These are phyloP conservation scores for Camponotus fellah DNA, from an alignment of 2,888 invertebrate species.

Conservation along the genomic window DNA sequence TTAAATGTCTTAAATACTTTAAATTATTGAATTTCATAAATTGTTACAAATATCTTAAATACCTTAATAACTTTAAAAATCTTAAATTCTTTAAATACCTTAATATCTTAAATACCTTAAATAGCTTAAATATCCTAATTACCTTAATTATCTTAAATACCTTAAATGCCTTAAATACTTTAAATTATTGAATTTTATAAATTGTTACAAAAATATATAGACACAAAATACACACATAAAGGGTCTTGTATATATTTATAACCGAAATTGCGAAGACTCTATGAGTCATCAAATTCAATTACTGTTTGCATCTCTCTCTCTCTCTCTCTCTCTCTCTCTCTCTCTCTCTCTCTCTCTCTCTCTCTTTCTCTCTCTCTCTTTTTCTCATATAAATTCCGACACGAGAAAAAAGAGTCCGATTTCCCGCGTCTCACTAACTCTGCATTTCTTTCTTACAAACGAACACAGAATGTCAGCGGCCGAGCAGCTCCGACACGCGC, in stretches of 20 bases:
- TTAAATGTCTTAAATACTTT: too few species aligned
- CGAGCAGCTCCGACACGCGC: conserved; percentile 88
- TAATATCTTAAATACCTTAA: too few species aligned
- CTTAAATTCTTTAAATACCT: too few species aligned
- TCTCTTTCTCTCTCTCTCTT: not conserved
- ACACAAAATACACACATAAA: not conserved
- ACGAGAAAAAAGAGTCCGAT: conserved; percentile 31
- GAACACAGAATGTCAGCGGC: conserved; percentile 88
- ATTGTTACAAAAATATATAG: not conserved
- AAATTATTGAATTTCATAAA: too few species aligned
- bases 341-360: not conserved
- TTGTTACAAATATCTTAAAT: too few species aligned
- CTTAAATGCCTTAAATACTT: too few species aligned
- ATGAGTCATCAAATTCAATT: conserved; percentile 3
- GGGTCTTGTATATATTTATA: not conserved
- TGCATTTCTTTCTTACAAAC: conserved; percentile 63
- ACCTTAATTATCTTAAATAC: too few species aligned
- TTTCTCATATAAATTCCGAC: conserved; percentile 35
- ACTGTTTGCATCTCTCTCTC: conserved; percentile 4
- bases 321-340: too few species aligned
- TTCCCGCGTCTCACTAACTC: conserved; percentile 59
- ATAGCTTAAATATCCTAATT: too few species aligned
- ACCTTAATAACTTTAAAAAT: too few species aligned
- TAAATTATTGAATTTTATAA: not conserved
- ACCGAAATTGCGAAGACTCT: not conserved